These are phyloP conservation scores for Sussaba pulchella DNA, from an alignment of 2,888 invertebrate species.

Conservation along the genomic window DNA sequence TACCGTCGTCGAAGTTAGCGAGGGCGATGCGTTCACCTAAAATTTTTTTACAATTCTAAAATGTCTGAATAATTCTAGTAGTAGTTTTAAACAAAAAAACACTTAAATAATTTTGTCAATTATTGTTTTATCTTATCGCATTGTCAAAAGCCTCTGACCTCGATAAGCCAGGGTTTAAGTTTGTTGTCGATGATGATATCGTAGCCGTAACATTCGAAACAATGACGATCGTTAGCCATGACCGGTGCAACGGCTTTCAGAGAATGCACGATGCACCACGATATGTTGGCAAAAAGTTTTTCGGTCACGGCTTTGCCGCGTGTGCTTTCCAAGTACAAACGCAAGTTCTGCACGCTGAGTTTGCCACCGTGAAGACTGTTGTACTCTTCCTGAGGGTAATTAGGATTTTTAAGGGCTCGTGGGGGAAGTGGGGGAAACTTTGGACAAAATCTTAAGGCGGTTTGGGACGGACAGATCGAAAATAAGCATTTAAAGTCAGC, in stretches of 20 bases:
- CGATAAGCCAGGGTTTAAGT: slow-evolving; percentile 91
- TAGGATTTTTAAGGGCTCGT: too few relatives aligned
- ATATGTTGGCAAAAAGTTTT: slow-evolving; percentile 94
- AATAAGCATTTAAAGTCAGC: too few relatives aligned
- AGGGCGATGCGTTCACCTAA: slow-evolving; percentile 97
- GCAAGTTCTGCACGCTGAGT: slow-evolving; percentile 95
- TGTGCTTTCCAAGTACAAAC: slow-evolving; percentile 95
- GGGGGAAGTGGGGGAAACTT: too few relatives aligned
- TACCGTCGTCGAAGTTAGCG: slow-evolving; percentile 96
- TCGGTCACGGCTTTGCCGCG: slow-evolving; percentile 95
- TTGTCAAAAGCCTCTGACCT: slow-evolving; percentile 69
- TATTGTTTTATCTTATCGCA: not conserved
- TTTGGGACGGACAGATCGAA: too few relatives aligned
- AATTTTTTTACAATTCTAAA: slow-evolving; percentile 50
- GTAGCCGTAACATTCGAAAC: slow-evolving; percentile 97
- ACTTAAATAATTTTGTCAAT: too few relatives aligned
- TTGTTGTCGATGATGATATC: slow-evolving; percentile 98
- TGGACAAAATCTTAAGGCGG: too few relatives aligned
- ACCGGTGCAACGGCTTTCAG: slow-evolving; percentile 96
- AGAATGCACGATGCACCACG: slow-evolving; percentile 96
- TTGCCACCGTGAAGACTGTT: slow-evolving; percentile 98
- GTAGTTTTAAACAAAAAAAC: too few relatives aligned
- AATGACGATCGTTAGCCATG: slow-evolving; percentile 96
- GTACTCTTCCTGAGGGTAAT: slow-evolving; percentile 91
- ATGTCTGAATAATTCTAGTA: too few relatives aligned